A percentile compares a stretch with the other conserved stretches of the same genome.
phyloP scores from a whole-genome alignment of 2,113 vertebrate species.

The Ictalurus furcatus region DNA sequence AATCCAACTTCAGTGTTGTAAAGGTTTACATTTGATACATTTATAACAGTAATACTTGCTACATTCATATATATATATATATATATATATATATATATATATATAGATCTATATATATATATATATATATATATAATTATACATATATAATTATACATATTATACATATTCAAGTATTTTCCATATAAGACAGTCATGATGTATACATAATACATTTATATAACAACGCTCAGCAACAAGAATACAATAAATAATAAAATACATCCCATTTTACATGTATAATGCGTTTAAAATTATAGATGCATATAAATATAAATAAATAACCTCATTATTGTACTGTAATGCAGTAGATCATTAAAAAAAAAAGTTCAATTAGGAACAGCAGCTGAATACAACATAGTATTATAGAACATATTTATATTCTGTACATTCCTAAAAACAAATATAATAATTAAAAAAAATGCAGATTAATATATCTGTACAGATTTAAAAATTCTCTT shows the following conservation, averaged over 20 bases:
- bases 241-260: neutral
- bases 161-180: neutral
- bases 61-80: neutral
- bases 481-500: neutral
- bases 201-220: neutral
- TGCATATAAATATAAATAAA: neutral
- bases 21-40: neutral
- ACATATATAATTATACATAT: neutral
- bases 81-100: neutral
- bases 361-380: neutral
- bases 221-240: neutral
- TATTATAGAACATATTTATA: neutral
- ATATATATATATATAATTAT: neutral
- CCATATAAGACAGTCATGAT: neutral
- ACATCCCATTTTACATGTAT: neutral
- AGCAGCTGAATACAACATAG: neutral
- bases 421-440: neutral
- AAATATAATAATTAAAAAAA: neutral
- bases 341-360: neutral
- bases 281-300: neutral
- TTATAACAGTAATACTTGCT: too few species aligned
- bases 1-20: neutral
- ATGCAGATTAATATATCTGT: neutral
- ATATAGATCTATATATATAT: neutral
- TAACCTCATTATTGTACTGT: neutral